phyloP scores from a whole-genome alignment of 2,888 invertebrate genomes.

The Chymomyza procnemis region DNA sequence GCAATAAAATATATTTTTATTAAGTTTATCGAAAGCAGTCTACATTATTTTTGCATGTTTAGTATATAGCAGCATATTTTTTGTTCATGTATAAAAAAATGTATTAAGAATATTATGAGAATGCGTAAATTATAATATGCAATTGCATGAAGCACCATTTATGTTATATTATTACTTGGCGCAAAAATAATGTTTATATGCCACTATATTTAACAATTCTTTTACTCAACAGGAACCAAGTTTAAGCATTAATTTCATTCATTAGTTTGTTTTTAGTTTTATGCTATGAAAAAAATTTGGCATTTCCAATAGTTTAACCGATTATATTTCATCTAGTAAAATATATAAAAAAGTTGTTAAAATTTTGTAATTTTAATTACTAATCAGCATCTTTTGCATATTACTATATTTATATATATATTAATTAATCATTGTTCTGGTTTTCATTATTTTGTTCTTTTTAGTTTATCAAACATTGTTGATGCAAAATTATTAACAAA shows the following conservation, averaged over 20 bases:
- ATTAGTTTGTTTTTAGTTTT: conserved; percentile 33
- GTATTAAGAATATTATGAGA: not conserved
- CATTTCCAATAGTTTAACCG: conserved; percentile 45
- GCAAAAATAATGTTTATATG: conserved; percentile 26
- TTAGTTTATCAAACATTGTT: conserved; percentile 33
- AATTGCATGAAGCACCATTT: conserved; percentile 9
- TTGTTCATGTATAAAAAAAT: not conserved
- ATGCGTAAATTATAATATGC: conserved; percentile 8
- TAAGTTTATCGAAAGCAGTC: conserved; percentile 1
- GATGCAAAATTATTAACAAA: conserved; percentile 65
- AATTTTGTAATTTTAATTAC: conserved; percentile 38
- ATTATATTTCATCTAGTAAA: conserved; percentile 10
- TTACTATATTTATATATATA: conserved; percentile 19
- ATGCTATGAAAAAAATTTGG: conserved; percentile 42
- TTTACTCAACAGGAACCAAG: conserved; percentile 60
- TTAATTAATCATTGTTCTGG: conserved; percentile 3
- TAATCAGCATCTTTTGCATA: conserved; percentile 20
- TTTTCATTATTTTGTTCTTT: conserved; percentile 20
- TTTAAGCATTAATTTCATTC: conserved; percentile 37
- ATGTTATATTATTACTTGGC: conserved; percentile 1
- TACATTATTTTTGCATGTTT: not conserved
- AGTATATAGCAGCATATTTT: not conserved
- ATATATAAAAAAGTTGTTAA: conserved; percentile 23
- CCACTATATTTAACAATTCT: conserved; percentile 41
- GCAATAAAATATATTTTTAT: not conserved